Evolutionary conservation across 92 coral and sea anemone species (phyloP), one percentile per base, ranked within the genome.

Genomic region (Muricea muricata): DNA sequence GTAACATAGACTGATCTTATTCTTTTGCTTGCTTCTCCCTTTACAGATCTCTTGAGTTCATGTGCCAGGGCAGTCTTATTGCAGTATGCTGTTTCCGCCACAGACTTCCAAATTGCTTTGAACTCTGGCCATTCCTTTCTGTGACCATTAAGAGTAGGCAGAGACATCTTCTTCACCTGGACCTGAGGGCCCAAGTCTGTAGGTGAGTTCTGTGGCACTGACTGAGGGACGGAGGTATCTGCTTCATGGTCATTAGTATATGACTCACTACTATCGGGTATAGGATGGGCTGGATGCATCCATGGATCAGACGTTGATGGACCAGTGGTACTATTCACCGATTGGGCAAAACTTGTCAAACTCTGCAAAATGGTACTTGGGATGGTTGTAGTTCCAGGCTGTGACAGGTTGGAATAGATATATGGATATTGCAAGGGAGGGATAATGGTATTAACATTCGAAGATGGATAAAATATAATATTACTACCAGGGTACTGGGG

Each of bases 91-190:
- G 71, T 63, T 24, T 65, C 77, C 18, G 83, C 67, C 1, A 78
- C 48, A 0, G 65, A 67, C 17, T 57, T 78, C 83, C 72, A 78
- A 40, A 57, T 46, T 9, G 83, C 54, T 77, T 29, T 23, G 46
- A 77, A 77, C 35, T 77, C 65, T 77, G 69, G 82, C 69, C 82
- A 77, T 12, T 77, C 65, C 30, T 63, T 77, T 30, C 82, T 56
- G 55, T 34, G 28, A 57, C 83, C 57, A 35, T 42, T 33, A 33
- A 78, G 58, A 1, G 15, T 57, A 12, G 83, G 54, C 23, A 78
- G 15, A 7, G 83, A 40, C 35, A 57, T 78, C 3, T 78, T 78
- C 52, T 21, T 58, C 23, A 55, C 63, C 29, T 46, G 83, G 30
- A 57, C 32, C n/a, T 28, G 70, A 45, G 55, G 7, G 34, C 5